Percentiles rank a stretch among this genome's conserved stretches.
Conservation (phyloP, 64 coral and sea anemone species). For the Dendronephthya gigantea region DNA sequence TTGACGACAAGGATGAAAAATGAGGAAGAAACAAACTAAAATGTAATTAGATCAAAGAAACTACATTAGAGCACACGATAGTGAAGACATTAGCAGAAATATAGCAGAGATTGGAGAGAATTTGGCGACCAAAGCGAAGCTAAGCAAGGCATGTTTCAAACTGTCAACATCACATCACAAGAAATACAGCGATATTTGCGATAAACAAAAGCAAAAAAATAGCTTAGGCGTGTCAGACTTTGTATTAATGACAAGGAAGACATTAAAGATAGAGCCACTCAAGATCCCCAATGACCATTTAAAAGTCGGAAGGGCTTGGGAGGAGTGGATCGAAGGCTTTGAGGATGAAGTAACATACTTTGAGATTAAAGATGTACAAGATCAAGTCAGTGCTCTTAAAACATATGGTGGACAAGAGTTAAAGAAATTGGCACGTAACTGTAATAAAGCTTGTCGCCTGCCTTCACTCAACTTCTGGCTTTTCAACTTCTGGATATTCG, state of each 20-base stretch:
- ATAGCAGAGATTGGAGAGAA: too few species aligned
- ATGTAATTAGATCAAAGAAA: too few species aligned
- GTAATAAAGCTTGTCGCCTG: too few species aligned
- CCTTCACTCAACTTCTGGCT: too few species aligned
- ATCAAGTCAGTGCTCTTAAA: conserved; percentile 34
- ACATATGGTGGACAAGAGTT: conserved; percentile 36
- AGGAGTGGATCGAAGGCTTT: conserved; percentile 38
- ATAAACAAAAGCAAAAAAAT: neutral
- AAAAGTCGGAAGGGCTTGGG: conserved; percentile 16
- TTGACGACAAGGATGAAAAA: conserved; percentile 32
- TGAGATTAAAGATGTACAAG: conserved; percentile 11
- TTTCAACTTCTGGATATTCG: too few species aligned
- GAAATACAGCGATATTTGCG: neutral
- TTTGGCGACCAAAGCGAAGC: conserved; percentile 16
- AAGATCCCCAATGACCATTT: conserved; percentile 24
- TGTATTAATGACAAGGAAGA: conserved; percentile 24
- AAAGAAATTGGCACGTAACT: conserved; percentile 17
- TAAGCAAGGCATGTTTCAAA: conserved; percentile 28
- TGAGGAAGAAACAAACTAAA: conserved; percentile 13
- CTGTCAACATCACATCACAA: too few species aligned
- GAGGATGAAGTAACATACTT: conserved; percentile 27
- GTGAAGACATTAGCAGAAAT: too few species aligned
- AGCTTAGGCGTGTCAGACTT: neutral
- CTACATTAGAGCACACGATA: too few species aligned
- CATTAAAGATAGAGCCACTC: conserved; percentile 28